These are phyloP conservation scores for Stenichneumon culpator DNA, from an alignment of 2,888 invertebrate species.

Conservation along the genomic window DNA sequence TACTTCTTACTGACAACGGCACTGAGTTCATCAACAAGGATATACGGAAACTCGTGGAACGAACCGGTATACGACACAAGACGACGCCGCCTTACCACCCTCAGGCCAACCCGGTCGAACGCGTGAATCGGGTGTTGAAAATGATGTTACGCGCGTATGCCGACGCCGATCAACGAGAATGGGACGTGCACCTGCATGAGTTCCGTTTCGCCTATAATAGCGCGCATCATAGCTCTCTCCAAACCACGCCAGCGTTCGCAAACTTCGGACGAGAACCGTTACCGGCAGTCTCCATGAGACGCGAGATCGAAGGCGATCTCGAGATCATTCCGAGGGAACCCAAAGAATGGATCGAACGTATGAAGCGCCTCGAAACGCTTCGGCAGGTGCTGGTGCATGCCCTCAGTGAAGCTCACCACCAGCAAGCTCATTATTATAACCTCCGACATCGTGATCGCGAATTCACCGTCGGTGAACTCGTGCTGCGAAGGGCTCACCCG, in stretches of 20 bases:
- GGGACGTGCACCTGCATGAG: conserved; percentile 52
- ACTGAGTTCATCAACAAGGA: conserved; percentile 61
- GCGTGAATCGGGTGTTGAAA: conserved; percentile 69
- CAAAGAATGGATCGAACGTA: conserved; percentile 28
- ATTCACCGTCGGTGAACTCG: conserved; percentile 56
- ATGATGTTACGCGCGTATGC: conserved; percentile 66
- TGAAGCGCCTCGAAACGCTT: conserved; percentile 20
- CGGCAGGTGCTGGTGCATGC: conserved; percentile 23
- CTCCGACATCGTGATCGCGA: conserved; percentile 27
- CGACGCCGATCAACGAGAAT: conserved; percentile 43
- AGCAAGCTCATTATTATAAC: conserved; percentile 65
- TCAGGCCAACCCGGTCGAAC: conserved; percentile 70
- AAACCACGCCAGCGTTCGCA: conserved; percentile 65
- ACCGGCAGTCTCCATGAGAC: not conserved
- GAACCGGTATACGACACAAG: conserved; percentile 46
- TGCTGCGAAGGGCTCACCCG: conserved; percentile 35
- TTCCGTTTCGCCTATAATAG: conserved; percentile 67
- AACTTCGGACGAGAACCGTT: conserved; percentile 64
- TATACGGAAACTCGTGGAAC: conserved; percentile 20
- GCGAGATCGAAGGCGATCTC: not conserved
- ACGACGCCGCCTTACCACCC: conserved; percentile 67
- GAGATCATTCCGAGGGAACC: not conserved
- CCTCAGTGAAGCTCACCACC: conserved; percentile 40
- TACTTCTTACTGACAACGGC: conserved; percentile 66
- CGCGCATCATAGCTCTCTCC: conserved; percentile 36